A percentile compares a stretch with the other conserved stretches of the same genome.
Evolutionary conservation across 1,140 invertebrate genomes (phyloP).

Genomic region (Euura lappo): DNA sequence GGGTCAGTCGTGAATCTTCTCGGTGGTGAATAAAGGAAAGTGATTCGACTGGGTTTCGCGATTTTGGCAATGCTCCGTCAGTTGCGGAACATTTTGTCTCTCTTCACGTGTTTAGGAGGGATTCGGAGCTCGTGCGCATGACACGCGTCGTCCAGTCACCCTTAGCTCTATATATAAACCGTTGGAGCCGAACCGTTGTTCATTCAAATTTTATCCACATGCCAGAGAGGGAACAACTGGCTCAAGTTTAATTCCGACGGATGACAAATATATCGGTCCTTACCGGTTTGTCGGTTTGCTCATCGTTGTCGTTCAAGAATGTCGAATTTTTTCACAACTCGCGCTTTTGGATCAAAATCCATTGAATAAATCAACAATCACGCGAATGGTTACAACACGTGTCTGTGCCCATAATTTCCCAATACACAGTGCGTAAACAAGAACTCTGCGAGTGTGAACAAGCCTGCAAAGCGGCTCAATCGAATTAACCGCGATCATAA

Average conservation of each 20-base stretch:
- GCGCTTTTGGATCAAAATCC: too few species aligned
- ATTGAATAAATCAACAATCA: too few species aligned
- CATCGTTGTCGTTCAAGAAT: too few species aligned
- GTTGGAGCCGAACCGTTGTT: constrained; percentile 29
- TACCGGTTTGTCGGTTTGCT: too few species aligned
- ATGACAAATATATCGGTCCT: too few species aligned
- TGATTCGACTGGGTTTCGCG: not conserved
- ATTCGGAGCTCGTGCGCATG: constrained; percentile 33
- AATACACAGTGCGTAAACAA: too few species aligned
- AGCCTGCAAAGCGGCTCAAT: too few species aligned
- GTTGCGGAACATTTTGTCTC: not conserved
- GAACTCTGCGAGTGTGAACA: too few species aligned
- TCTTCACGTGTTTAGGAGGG: not conserved
- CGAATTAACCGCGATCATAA: too few species aligned
- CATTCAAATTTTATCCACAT: constrained; percentile 34
- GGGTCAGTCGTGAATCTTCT: not conserved
- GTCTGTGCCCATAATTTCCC: too few species aligned
- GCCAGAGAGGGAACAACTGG: not conserved
- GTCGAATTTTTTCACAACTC: too few species aligned
- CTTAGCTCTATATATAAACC: constrained; percentile 35
- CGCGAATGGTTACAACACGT: too few species aligned
- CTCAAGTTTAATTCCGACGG: not conserved
- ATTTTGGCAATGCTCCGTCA: not conserved
- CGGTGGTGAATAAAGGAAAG: not conserved
- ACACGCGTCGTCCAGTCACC: constrained; percentile 46